Base-by-base conservation (phyloP, 64 coral and sea anemone genomes). In the Cladopsammia gracilis region DNA sequence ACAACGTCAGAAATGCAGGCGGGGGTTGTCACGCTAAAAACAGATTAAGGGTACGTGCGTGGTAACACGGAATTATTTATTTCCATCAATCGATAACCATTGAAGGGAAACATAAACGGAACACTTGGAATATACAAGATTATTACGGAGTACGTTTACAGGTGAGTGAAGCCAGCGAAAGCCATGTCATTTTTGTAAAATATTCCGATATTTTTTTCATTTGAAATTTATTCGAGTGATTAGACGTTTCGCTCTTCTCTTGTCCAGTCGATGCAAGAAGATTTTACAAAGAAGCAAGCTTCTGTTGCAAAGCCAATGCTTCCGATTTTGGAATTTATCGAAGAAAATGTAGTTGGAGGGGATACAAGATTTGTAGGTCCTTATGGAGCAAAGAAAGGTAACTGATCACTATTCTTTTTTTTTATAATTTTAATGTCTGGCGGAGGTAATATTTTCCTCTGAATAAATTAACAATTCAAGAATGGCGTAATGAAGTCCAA, bases 351-450 rank as follows among this genome's bases (percentile, higher is more conserved):
- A 0, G 25, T 80, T 80, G 77, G 77, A 45, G 77, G 77, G 13
- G 25, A 80, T 42, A 62, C 77, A 44, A 43, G 77, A 62, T 61
- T 80, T 60, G 13, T 58, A 43, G 77, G 77, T 14, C 77, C 77
- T 42, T 80, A 80, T 61, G 77, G 77, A 61, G 77, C 26, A 80
- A 80, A 62, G 57, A 80, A 61, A 80, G 77, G 77, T 80, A 61
- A 43, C 10, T 25, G 25, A 61, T 2, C 10, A 6, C 18, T 80
- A 4, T 43, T 25, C 5, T 16, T 56, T 58, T 77, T 20, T 26
- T 54, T 24, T n/a, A 47, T 43, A 10, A 43, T 43, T 71, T 71
- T 12, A 44, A 71, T 64, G 14, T 64, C 18, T 5, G 9, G 61
- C 14, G 13, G 6, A 1, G 14, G 1, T 18, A 64, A 64, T 64